These are phyloP conservation scores for Deilephila elpenor DNA, from an alignment of 2,888 invertebrate genomes.

Conservation along the genomic window DNA sequence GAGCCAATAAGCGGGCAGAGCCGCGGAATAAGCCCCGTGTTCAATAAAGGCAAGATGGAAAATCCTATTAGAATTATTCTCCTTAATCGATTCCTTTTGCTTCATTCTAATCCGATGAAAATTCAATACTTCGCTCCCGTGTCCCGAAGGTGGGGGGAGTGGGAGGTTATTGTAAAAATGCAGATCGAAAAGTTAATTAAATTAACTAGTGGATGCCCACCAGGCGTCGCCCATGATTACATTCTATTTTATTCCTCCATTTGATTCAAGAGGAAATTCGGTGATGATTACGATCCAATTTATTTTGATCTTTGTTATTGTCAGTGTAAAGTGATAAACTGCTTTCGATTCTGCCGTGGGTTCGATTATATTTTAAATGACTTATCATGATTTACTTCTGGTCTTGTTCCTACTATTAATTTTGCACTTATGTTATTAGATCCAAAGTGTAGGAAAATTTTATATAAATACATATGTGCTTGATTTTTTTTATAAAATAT, in stretches of 20 bases:
- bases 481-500: too few relatives aligned
- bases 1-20: background rate
- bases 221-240: background rate
- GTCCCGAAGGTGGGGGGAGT: background rate
- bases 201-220: slow-evolving; percentile 23
- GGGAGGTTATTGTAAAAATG: slow-evolving; percentile 25
- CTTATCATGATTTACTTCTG: too few relatives aligned
- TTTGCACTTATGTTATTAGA: too few relatives aligned
- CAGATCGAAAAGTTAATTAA: slow-evolving; percentile 30
- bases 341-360: too few relatives aligned
- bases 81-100: slow-evolving; percentile 51
- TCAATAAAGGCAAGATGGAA: slow-evolving; percentile 15
- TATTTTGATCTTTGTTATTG: background rate
- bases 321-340: background rate
- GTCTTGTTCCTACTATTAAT: too few relatives aligned
- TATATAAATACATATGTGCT: too few relatives aligned
- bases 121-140: slow-evolving; percentile 52
- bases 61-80: slow-evolving; percentile 30
- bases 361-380: too few relatives aligned
- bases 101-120: slow-evolving; percentile 51
- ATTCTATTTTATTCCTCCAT: slow-evolving; percentile 13
- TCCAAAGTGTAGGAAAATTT: too few relatives aligned
- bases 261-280: background rate
- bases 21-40: slow-evolving; percentile 2
- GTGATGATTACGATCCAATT: background rate